Evolutionary conservation across 2,888 invertebrate genomes (phyloP), one percentile per base, ranked within the genome.

Genomic region (Harmothoe impar): DNA sequence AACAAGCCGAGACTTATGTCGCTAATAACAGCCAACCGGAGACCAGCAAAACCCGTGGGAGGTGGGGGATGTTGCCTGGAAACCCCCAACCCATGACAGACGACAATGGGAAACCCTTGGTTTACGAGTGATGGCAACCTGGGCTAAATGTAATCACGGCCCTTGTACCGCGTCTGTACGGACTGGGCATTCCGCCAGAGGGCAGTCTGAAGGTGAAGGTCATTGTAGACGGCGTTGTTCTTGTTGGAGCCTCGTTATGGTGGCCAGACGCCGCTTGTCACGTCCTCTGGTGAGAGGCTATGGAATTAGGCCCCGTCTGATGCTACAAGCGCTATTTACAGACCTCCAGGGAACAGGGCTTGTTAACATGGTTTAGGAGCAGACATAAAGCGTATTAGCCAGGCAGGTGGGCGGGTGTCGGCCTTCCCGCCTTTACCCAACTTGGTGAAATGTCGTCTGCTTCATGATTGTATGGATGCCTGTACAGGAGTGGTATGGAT

Each of bases 221-320:
- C 72, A 72, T 72, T 72, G 29, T n/a, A 72, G 29, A 72, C 25
- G 72, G 72, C 72, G 72, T 29, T 72, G 72, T 72, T 72, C 72
- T 72, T 72, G 7, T 72, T 15, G 15, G 72, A 29, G 72, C 72
- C 72, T 72, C 72, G 72, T 72, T 29, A 72, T 29, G 29, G 31
- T 25, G 29, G 29, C n/a, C 29, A n/a, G 72, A 15, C 72, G 31
- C 17, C 29, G 25, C 3, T 25, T 72, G 31, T 72, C 29, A 17
- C 29, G 15, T 15, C 72, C 31, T 72, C 72, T 72, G 15, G 72
- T 72, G 25, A 72, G 72, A 72, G 72, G 72, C n/a, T 72, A 29
- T 25, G 29, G 72, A 72, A 29, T 72, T 72, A 72, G 31, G 72
- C 3, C n/a, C 62, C 7, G 72, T 62, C 43, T 62, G 62, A 62